Evolutionary conservation across 1,140 invertebrate genomes (phyloP).

Genomic region (Riptortus pedestris): DNA sequence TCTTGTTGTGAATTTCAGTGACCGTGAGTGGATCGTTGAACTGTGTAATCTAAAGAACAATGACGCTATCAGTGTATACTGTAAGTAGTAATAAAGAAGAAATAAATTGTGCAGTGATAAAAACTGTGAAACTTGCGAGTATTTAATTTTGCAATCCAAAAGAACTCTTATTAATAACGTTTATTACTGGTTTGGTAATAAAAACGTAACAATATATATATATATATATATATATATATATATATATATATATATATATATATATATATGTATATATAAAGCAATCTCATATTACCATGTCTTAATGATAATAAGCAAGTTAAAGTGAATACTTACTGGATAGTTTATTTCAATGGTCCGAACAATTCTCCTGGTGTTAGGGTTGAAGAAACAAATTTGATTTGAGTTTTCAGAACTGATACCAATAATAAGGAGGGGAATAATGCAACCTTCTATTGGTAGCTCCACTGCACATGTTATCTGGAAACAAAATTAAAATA

Average conservation of each 20-base stretch:
- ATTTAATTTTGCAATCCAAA: not conserved
- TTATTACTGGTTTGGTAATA: not conserved
- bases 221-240: not conserved
- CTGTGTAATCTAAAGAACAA: no score
- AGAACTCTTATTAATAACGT: not conserved
- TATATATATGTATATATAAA: not conserved
- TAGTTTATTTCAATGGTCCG: constrained; percentile 5
- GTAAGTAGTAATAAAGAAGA: no score
- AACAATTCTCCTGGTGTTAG: constrained; percentile 1
- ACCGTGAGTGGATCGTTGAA: no score
- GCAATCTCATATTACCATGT: no score
- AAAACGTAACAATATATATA: not conserved
- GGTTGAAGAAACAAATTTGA: constrained; percentile 9
- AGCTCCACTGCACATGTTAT: constrained; percentile 12
- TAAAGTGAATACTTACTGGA: constrained; percentile 1
- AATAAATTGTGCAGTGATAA: no score
- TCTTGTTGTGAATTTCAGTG: no score
- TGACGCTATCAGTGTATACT: no score
- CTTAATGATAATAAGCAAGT: not conserved
- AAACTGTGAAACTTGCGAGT: no score
- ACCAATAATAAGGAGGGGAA: not conserved
- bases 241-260: not conserved
- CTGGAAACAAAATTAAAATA: not conserved
- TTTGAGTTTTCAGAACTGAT: not conserved
- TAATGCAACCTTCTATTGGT: not conserved